A percentile compares a stretch with the other conserved stretches of the same genome.
These are phyloP conservation scores for Drosophila monieri DNA, from an alignment of 2,888 invertebrate species.

Conservation along the genomic window DNA sequence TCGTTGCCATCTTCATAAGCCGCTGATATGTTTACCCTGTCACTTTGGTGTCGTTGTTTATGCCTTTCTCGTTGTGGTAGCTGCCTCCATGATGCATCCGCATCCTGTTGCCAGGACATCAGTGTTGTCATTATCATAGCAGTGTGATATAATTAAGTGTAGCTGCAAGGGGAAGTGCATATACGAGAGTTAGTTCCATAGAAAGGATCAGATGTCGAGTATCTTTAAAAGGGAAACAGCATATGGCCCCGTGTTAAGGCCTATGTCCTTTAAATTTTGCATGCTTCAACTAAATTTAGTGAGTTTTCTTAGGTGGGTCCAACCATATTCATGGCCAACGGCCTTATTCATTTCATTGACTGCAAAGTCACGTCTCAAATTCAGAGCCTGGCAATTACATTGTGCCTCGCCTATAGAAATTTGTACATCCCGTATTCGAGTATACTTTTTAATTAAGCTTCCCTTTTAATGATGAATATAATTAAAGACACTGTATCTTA, in stretches of 20 bases:
- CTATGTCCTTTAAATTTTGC: background rate
- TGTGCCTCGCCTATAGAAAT: conserved; percentile 7
- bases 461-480: conserved; percentile 50
- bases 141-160: conserved; percentile 10
- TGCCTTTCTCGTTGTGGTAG: conserved; percentile 36
- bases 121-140: conserved; percentile 17
- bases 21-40: conserved; percentile 68
- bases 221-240: background rate
- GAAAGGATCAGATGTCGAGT: background rate
- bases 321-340: background rate
- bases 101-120: conserved; percentile 32
- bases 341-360: conserved; percentile 31
- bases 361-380: conserved; percentile 32
- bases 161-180: conserved; percentile 22
- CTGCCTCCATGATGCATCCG: conserved; percentile 20
- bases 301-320: background rate
- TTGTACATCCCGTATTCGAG: background rate
- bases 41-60: conserved; percentile 56
- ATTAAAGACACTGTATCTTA: conserved; percentile 49
- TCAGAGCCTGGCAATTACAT: conserved; percentile 23
- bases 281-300: background rate
- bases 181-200: background rate
- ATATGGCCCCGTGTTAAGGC: background rate
- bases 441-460: conserved; percentile 55
- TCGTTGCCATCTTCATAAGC: conserved; percentile 55